phyloP scores from a whole-genome alignment of 2,113 vertebrate genomes.

The Corythoichthys intestinalis region DNA sequence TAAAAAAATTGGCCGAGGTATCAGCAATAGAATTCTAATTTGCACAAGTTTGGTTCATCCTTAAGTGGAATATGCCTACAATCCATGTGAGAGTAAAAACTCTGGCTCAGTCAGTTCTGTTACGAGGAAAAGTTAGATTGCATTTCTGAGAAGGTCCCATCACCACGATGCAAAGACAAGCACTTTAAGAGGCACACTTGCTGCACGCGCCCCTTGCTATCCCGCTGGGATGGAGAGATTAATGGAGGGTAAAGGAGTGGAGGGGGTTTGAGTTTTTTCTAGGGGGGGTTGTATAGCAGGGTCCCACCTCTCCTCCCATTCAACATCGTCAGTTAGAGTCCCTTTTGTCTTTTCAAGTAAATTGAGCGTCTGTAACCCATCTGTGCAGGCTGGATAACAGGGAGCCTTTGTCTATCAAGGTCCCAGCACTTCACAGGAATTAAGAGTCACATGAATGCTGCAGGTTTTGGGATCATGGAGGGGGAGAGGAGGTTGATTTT shows the following conservation, averaged over 20 bases:
- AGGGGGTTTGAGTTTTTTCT: background rate
- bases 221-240: slow-evolving; percentile 28
- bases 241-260: slow-evolving; percentile 5
- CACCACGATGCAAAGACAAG: slow-evolving; percentile 7
- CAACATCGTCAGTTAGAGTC: slow-evolving; percentile 58
- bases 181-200: slow-evolving; percentile 62
- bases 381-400: slow-evolving; percentile 64
- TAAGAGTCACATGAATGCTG: slow-evolving; percentile 25
- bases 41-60: no score
- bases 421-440: slow-evolving; percentile 57
- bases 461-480: background rate
- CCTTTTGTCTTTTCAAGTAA: slow-evolving; percentile 62
- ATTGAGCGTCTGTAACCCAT: slow-evolving; percentile 67
- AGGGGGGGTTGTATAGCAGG: background rate
- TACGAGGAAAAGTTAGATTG: background rate
- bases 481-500: slow-evolving; percentile 10
- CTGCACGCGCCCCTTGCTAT: slow-evolving; percentile 57
- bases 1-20: no score
- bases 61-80: no score
- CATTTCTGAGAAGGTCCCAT: background rate
- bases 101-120: no score
- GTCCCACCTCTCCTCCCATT: slow-evolving; percentile 35
- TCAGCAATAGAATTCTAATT: no score
- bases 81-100: no score
- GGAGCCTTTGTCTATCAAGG: slow-evolving; percentile 57